Evolutionary conservation across 2,797 vertebrate genomes (phyloP).

Genomic region (Rhodeus uyekii): DNA sequence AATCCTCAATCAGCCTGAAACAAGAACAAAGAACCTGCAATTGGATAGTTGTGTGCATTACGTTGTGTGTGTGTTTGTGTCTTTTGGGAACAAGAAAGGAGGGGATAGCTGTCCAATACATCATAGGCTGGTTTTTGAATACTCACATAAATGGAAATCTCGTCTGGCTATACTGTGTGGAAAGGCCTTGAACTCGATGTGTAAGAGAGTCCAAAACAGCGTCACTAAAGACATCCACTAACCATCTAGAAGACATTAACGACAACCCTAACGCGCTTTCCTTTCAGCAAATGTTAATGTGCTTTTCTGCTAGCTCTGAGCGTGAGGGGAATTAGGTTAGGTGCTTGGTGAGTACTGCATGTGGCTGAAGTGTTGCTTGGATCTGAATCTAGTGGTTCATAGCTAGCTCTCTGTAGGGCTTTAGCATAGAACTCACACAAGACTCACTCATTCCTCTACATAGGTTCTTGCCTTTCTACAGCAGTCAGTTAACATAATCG

Average conservation of each 20-base stretch:
- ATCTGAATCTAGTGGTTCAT: conserved; percentile 41
- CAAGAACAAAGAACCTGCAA: conserved; percentile 45
- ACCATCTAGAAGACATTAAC: conserved; percentile 51
- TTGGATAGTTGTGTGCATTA: conserved; percentile 22
- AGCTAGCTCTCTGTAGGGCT: conserved; percentile 29
- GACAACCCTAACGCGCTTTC: neutral
- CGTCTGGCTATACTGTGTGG: conserved; percentile 22
- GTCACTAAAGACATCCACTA: conserved; percentile 40
- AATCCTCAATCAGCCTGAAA: conserved; percentile 52
- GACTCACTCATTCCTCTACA: conserved; percentile 10
- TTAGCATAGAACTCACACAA: conserved; percentile 18
- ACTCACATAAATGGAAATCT: conserved; percentile 23
- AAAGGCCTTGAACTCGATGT: neutral
- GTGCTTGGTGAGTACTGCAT: conserved; percentile 19
- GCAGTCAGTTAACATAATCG: conserved; percentile 7
- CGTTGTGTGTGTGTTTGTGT: neutral
- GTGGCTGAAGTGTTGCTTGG: conserved; percentile 17
- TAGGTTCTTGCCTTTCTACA: conserved; percentile 4
- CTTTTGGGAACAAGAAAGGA: conserved; percentile 11
- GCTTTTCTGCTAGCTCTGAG: conserved; percentile 35
- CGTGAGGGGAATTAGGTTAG: conserved; percentile 7
- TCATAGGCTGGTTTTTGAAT: neutral
- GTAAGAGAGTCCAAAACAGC: conserved; percentile 20
- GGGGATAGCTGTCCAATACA: neutral
- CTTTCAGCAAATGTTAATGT: conserved; percentile 42